Evolutionary conservation across 2,888 invertebrate genomes (phyloP), one percentile per base, ranked within the genome.

Genomic region (Andrena hattorfiana): DNA sequence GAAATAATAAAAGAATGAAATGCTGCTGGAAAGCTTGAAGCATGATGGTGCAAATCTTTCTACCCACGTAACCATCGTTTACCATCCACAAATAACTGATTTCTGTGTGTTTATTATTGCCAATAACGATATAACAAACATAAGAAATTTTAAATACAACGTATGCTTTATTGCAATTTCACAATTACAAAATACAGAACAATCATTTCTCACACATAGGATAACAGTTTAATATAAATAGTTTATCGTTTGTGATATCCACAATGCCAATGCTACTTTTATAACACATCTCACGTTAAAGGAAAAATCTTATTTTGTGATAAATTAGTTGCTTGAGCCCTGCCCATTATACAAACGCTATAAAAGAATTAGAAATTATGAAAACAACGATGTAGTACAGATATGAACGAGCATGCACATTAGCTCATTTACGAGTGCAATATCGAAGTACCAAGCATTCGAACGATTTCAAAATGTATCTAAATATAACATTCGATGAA

Each of bases 361-460:
- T 32, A 16, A 23, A 8, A 54, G 10, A 63, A 63, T n/a, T 1
- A 59, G 42, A 59, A 66, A 68, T 8, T 13, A 59, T 35, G 20
- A 13, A 67, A 64, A 70, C 10, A 67, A 51, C 20, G 48, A 59
- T 42, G 8, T 26, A 60, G 67, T 72, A 64, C 7, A 8, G 35
- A 63, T 68, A 51, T 1, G 26, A 73, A 67, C 28, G 66, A 28
- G 63, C 85, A 85, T 85, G 85, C 85, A 81, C n/a, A 48, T 69
- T 64, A 62, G 35, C 35, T 68, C 63, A 51, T 74, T 62, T 76
- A 62, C 26, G 32, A 83, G 63, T 83, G 72, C 64, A 68, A 72
- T 28, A 54, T 82, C 7, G 49, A 20, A 63, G 30, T 69, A 72
- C 56, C 30, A 85, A 85, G 85, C 85, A 59, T 73, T 63, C 10